A percentile compares a stretch with the other conserved stretches of the same genome.
These are phyloP conservation scores for Pseudochirops cupreus DNA, from an alignment of 2,797 vertebrate genomes.

Conservation along the genomic window DNA sequence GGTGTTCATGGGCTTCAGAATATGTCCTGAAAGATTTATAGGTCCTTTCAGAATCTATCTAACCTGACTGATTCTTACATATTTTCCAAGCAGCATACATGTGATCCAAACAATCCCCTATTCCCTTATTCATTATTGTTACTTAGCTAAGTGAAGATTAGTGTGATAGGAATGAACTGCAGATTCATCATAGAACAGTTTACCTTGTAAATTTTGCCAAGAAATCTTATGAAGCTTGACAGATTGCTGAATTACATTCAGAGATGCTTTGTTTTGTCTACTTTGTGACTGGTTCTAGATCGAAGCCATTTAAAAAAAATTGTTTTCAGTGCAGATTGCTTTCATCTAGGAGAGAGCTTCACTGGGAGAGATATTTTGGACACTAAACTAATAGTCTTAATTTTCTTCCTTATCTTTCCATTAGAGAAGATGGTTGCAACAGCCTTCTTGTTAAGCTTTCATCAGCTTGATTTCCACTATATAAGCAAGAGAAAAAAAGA, in stretches of 20 bases:
- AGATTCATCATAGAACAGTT: background rate
- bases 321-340: conserved; percentile 2
- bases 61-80: conserved; percentile 6
- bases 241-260: conserved; percentile 8
- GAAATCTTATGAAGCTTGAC: conserved; percentile 23
- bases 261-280: conserved; percentile 27
- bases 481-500: background rate
- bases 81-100: conserved; percentile 33
- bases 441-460: conserved; percentile 23
- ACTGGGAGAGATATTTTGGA: conserved; percentile 27
- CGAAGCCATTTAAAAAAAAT: conserved; percentile 40
- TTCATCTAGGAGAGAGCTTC: conserved; percentile 49
- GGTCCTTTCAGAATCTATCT: background rate
- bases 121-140: conserved; percentile 23
- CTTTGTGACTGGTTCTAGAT: conserved; percentile 33
- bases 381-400: conserved; percentile 1
- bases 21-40: background rate
- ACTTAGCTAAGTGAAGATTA: conserved; percentile 31
- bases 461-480: conserved; percentile 18
- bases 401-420: conserved; percentile 48
- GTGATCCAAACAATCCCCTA: background rate
- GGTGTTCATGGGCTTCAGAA: conserved; percentile 18
- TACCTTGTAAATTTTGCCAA: conserved; percentile 8
- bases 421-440: background rate
- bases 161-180: conserved; percentile 30